Evolutionary conservation across 2,888 invertebrate species (phyloP).

Genomic region (Drosophila longiperda): DNA sequence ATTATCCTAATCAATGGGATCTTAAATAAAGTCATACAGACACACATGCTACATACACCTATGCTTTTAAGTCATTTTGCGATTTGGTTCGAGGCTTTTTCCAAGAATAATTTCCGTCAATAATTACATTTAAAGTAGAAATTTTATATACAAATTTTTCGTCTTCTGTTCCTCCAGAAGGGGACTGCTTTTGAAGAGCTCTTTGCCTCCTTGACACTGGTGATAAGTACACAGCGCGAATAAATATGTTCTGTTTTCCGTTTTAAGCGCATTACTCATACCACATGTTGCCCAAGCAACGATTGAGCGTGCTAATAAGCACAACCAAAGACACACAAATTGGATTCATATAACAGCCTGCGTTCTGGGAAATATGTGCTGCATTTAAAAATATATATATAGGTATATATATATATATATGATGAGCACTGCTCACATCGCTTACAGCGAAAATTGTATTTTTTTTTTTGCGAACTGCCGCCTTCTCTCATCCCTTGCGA

Average conservation of each 20-base stretch:
- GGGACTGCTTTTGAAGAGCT: background rate
- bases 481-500: background rate
- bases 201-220: slow-evolving; percentile 6
- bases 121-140: slow-evolving; percentile 47
- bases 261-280: slow-evolving; percentile 64
- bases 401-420: background rate
- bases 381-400: background rate
- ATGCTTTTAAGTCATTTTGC: background rate
- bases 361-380: background rate
- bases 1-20: background rate
- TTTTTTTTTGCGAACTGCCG: background rate
- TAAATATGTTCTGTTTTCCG: slow-evolving; percentile 37
- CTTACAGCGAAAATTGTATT: background rate
- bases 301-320: slow-evolving; percentile 41
- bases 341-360: background rate
- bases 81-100: background rate
- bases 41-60: background rate
- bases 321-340: slow-evolving; percentile 14
- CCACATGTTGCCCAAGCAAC: slow-evolving; percentile 43
- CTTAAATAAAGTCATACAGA: background rate
- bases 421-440: background rate
- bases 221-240: slow-evolving; percentile 32
- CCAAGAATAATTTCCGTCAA: slow-evolving; percentile 34
- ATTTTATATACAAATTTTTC: slow-evolving; percentile 43
- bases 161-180: background rate